Conservation (phyloP, 2,888 invertebrate species). For the Patella caerulea region DNA sequence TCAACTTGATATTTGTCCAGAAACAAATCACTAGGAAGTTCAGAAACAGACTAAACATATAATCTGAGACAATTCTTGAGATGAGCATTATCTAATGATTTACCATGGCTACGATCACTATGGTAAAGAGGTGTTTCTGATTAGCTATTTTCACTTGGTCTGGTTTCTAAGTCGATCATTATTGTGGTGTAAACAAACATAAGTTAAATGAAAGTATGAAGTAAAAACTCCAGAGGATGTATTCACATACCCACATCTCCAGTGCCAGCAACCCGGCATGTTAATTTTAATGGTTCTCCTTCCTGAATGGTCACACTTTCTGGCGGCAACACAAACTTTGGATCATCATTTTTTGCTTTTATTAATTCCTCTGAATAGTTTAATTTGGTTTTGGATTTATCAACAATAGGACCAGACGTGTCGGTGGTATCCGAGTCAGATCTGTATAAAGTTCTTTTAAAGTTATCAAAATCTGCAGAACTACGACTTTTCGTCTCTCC, state of each 20-base stretch:
- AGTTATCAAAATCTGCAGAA: conserved; percentile 36
- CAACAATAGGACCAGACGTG: conserved; percentile 34
- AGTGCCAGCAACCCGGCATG: conserved; percentile 61
- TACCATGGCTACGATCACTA: too few species aligned
- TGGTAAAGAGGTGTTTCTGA: too few species aligned
- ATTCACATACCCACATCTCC: conserved; percentile 58
- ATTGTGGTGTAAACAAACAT: background rate
- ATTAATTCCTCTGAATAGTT: conserved; percentile 54
- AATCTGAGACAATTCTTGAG: too few species aligned
- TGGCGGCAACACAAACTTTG: conserved; percentile 63
- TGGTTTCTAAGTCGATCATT: too few species aligned
- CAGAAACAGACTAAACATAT: too few species aligned
- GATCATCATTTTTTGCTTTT: conserved; percentile 60
- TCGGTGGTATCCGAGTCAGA: conserved; percentile 19
- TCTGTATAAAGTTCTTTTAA: conserved; percentile 27
- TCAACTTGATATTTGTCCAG: too few species aligned
- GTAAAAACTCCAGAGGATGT: background rate
- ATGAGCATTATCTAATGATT: too few species aligned
- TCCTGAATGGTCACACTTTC: conserved; percentile 56
- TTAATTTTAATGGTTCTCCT: conserved; percentile 64
- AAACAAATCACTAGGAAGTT: too few species aligned
- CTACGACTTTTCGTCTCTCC: conserved; percentile 21
- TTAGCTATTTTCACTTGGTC: too few species aligned
- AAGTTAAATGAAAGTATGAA: background rate
- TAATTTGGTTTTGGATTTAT: conserved; percentile 29